Percentiles rank a stretch among this genome's conserved stretches.
These are phyloP conservation scores for Antrozous pallidus DNA, from an alignment of 2,797 vertebrate species.

Conservation along the genomic window DNA sequence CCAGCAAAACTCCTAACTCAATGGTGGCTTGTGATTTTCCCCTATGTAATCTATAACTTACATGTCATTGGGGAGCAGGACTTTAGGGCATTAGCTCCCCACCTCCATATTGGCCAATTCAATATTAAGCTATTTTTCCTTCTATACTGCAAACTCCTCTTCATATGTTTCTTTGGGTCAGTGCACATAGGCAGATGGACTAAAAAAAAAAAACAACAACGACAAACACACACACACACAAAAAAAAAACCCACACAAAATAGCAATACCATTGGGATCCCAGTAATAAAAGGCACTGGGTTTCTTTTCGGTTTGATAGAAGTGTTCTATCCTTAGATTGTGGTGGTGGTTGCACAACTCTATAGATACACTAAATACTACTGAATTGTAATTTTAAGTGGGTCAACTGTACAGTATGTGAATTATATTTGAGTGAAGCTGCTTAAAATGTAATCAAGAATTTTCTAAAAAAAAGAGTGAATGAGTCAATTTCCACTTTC, in stretches of 20 bases:
- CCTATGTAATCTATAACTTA: neutral
- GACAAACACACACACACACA: neutral
- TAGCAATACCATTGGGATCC: neutral
- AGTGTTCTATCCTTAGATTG: neutral
- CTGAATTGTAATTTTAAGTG: neutral
- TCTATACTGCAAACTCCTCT: neutral
- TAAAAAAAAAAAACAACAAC: neutral
- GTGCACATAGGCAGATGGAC: neutral
- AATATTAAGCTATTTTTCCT: neutral
- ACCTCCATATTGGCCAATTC: neutral
- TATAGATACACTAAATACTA: neutral
- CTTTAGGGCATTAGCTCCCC: neutral
- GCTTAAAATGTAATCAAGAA: neutral
- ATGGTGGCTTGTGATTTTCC: neutral
- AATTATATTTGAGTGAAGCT: neutral
- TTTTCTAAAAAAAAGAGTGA: neutral
- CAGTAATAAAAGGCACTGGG: neutral
- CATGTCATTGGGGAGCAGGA: too few species aligned
- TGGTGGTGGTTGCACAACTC: neutral
- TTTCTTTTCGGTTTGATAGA: neutral
- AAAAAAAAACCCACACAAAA: too few species aligned
- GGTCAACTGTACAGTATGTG: neutral
- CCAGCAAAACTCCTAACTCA: neutral
- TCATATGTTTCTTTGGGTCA: neutral
- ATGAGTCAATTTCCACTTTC: neutral